Conservation (phyloP, 30 jellyfish, hydroid and myxozoan species). For the Hydra vulgaris region DNA sequence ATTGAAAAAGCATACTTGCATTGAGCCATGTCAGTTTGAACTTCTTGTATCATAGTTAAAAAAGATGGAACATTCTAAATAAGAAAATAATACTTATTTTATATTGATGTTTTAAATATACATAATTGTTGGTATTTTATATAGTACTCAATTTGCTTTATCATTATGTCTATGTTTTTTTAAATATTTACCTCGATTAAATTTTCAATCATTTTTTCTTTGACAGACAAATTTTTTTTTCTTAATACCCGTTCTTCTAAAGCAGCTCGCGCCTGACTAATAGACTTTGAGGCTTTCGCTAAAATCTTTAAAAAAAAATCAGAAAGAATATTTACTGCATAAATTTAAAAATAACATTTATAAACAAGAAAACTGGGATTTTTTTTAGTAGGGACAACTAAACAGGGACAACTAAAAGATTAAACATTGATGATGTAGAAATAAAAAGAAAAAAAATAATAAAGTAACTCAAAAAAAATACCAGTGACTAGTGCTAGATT, state of each 20-base stretch:
- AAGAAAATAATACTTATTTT: no score
- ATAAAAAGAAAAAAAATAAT: no score
- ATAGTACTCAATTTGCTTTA: no score
- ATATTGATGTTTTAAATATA: no score
- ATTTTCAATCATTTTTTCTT: neutral
- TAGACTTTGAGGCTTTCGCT: neutral
- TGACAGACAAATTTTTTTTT: neutral
- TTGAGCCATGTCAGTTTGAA: neutral
- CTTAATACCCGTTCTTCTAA: neutral
- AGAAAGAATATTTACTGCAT: neutral
- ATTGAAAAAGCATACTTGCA: neutral
- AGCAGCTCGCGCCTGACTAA: neutral
- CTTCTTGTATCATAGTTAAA: neutral
- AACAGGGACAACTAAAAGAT: no score
- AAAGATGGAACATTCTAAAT: neutral
- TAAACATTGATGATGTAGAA: no score
- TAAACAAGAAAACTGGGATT: no score
- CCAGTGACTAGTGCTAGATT: no score
- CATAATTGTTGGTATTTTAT: no score
- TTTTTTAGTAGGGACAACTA: no score
- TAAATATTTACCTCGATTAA: neutral
- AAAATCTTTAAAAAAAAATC: neutral
- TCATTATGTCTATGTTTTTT: neutral
- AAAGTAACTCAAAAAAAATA: no score
- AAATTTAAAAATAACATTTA: no score